Base-by-base conservation (phyloP, 2,797 vertebrate genomes). In the Astyanax mexicanus region DNA sequence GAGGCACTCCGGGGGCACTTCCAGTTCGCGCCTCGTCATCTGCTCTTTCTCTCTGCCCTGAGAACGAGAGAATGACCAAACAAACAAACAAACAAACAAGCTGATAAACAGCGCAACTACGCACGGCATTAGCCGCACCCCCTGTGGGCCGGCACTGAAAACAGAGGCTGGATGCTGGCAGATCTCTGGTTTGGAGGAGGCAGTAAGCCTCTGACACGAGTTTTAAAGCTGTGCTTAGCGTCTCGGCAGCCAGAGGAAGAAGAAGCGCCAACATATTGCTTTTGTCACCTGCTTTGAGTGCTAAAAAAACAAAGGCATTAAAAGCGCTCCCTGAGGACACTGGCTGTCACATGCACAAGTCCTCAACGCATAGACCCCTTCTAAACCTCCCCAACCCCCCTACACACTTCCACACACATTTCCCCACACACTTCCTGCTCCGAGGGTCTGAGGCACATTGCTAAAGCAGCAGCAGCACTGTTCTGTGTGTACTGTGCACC, bases 211-310 rank as follows among this genome's bases (percentile, higher is more conserved):
- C n/a, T 52, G 21, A 23, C 21, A 3, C 3, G 8, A 52, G 3
- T 23, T 29, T 42, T 25, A 17, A 65, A 65, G 62, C 58, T 38
- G 13, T 40, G 9, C 1, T 7, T 38, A 38, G 27, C 15, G 7
- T 29, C 60, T n/a, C 37, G 74, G 37, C 19, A 57, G 44, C 40
- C 42, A 27, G 69, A 32, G 42, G 1, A 21, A 35, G 25, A 49
- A 29, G 21, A 62, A 66, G 78, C 54, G 42, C 57, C 35, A 32
- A 38, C 75, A 65, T 58, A 72, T 69, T 64, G 74, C 52, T 17
- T 70, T 55, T 74, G 68, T 81, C 83, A 77, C 49, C 0, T n/a
- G 51, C 58, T 47, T 75, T 25, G 47, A 61, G 65, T 55, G 66
- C 37, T 72, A 19, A 62, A 21, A 70, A 67, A 57, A 44, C 40